These are phyloP conservation scores for Darevskia mixta DNA, from an alignment of 2,797 vertebrate genomes.

Conservation along the genomic window DNA sequence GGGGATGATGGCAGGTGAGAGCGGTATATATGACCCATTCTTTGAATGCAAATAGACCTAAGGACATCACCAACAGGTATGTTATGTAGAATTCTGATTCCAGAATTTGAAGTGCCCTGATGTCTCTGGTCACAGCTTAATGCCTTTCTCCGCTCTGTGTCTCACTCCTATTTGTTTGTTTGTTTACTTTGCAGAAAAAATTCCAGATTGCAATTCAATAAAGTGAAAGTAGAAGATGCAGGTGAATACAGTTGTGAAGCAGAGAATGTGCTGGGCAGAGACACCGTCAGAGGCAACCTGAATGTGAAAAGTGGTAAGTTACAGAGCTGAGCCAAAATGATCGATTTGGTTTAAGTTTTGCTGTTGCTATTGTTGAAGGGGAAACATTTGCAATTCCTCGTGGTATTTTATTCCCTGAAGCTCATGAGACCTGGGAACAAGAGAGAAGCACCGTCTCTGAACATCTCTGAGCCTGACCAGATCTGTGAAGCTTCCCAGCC, in stretches of 20 bases:
- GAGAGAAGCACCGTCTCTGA: not conserved
- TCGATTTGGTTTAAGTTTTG: not conserved
- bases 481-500: not conserved
- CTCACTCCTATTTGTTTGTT: not conserved
- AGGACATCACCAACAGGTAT: not conserved
- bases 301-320: slow-evolving; percentile 96
- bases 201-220: slow-evolving; percentile 95
- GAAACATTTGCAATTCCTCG: not conserved
- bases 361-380: not conserved
- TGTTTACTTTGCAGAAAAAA: slow-evolving; percentile 87
- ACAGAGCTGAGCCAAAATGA: not conserved
- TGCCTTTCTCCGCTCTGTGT: not conserved
- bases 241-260: slow-evolving; percentile 98
- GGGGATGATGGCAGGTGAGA: too few species aligned
- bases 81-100: not conserved
- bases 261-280: slow-evolving; percentile 91
- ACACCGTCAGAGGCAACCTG: slow-evolving; percentile 90
- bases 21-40: not conserved
- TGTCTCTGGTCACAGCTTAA: too few species aligned
- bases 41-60: too few species aligned
- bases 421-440: not conserved
- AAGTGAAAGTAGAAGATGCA: slow-evolving; percentile 92
- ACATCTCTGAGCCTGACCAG: not conserved
- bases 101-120: not conserved
- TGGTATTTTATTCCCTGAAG: not conserved